Percentiles rank a stretch among this genome's conserved stretches.
phyloP scores from a whole-genome alignment of 2,888 invertebrate species.

The Gymnocheta viridis region DNA sequence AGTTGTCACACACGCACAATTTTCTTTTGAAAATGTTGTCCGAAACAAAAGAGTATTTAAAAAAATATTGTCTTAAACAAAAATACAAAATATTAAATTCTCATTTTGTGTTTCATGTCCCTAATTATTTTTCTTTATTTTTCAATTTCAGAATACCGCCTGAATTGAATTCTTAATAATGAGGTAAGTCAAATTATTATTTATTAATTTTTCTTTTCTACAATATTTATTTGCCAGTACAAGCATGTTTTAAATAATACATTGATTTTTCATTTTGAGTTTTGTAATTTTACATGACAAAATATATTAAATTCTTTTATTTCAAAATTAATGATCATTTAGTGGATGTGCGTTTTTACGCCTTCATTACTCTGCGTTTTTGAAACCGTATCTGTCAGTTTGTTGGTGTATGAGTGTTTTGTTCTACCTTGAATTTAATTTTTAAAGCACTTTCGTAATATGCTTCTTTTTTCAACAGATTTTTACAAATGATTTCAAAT shows the following conservation, averaged over 20 bases:
- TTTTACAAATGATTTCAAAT: conserved; percentile 30
- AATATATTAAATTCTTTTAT: background rate
- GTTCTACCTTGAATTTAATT: conserved; percentile 53
- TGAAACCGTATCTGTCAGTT: background rate
- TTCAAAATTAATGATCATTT: conserved; percentile 46
- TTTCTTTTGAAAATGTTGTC: no score
- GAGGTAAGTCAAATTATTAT: background rate
- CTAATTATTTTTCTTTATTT: no score
- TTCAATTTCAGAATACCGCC: no score
- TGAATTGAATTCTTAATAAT: no score
- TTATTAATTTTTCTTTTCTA: background rate
- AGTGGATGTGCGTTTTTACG: conserved; percentile 11
- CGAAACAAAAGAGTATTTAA: no score
- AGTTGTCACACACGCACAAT: no score
- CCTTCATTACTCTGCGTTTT: conserved; percentile 8
- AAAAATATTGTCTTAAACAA: no score
- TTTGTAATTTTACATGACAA: conserved; percentile 17
- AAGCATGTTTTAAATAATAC: background rate
- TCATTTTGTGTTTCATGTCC: no score
- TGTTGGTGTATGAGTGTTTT: background rate
- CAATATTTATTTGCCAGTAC: background rate
- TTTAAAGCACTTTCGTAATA: conserved; percentile 28
- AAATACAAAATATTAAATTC: no score
- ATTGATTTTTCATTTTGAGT: background rate
- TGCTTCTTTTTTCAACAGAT: conserved; percentile 2